These are phyloP conservation scores for Sinodicranocentrus sp. DNA, from an alignment of 2,888 invertebrate genomes.

Conservation along the genomic window DNA sequence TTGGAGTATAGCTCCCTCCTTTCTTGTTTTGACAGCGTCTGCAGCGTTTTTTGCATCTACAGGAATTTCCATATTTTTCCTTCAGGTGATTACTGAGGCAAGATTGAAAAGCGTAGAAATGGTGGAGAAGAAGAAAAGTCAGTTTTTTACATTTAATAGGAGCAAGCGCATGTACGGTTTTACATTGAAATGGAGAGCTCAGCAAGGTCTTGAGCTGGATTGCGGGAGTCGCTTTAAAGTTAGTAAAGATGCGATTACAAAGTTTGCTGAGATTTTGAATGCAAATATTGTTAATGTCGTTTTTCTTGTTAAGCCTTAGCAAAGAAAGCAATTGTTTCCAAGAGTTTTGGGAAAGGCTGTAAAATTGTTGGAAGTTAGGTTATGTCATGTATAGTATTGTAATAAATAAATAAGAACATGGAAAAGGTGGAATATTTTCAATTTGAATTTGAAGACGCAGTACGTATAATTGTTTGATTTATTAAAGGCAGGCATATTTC, in stretches of 20 bases:
- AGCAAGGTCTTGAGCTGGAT: background rate
- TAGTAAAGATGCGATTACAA: background rate
- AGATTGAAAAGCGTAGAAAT: background rate
- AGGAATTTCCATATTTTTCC: background rate
- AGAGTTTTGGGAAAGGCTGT: too few relatives aligned
- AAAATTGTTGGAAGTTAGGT: too few relatives aligned
- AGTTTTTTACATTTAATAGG: too few relatives aligned
- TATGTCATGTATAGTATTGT: too few relatives aligned
- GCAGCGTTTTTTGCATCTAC: background rate
- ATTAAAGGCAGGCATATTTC: too few relatives aligned
- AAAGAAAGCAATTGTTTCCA: too few relatives aligned
- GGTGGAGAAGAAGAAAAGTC: background rate
- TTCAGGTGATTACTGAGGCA: background rate
- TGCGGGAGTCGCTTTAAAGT: conserved; percentile 23
- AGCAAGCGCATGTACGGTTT: too few relatives aligned
- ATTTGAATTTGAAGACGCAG: too few relatives aligned
- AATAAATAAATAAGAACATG: too few relatives aligned
- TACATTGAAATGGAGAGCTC: too few relatives aligned
- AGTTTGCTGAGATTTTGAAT: background rate
- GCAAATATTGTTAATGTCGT: conserved; percentile 12
- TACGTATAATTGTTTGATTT: too few relatives aligned
- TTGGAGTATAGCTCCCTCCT: background rate
- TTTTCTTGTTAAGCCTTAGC: conserved; percentile 24
- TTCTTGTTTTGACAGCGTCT: background rate
- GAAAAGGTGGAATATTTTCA: too few relatives aligned